Percentiles rank a stretch among this genome's conserved stretches.
Conservation (phyloP, 2,113 vertebrate species). For the Brachypteracias leptosomus region DNA sequence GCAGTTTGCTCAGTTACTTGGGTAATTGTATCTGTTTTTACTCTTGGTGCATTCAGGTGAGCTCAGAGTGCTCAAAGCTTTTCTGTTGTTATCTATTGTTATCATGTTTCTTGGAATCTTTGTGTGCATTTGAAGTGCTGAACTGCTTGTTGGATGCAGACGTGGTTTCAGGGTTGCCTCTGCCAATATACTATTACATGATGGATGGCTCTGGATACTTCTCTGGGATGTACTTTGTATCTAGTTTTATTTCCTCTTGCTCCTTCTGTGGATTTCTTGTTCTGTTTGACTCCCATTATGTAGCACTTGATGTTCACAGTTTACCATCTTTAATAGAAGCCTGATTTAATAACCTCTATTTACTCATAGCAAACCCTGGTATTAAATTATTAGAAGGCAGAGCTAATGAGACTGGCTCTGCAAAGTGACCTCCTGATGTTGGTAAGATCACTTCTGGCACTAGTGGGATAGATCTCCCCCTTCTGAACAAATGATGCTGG, state of each 20-base stretch:
- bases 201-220: not conserved
- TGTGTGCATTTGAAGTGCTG: not conserved
- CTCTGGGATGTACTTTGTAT: not conserved
- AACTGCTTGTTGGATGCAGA: not conserved
- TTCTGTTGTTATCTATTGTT: not conserved
- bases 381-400: not conserved
- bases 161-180: not conserved
- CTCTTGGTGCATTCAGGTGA: not conserved
- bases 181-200: not conserved
- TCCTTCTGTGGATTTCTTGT: not conserved
- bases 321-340: not conserved
- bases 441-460: not conserved
- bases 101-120: not conserved
- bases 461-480: not conserved
- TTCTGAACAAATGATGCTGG: not conserved
- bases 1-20: not conserved
- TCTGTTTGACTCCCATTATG: not conserved
- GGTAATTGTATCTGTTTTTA: not conserved
- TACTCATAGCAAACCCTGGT: not conserved
- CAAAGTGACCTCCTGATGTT: not conserved
- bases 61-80: not conserved
- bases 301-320: not conserved
- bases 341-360: not conserved
- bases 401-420: not conserved
- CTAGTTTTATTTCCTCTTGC: not conserved